A percentile compares a stretch with the other conserved stretches of the same genome.
Evolutionary conservation across 2,797 vertebrate species (phyloP).

Genomic region (Bucorvus abyssinicus): DNA sequence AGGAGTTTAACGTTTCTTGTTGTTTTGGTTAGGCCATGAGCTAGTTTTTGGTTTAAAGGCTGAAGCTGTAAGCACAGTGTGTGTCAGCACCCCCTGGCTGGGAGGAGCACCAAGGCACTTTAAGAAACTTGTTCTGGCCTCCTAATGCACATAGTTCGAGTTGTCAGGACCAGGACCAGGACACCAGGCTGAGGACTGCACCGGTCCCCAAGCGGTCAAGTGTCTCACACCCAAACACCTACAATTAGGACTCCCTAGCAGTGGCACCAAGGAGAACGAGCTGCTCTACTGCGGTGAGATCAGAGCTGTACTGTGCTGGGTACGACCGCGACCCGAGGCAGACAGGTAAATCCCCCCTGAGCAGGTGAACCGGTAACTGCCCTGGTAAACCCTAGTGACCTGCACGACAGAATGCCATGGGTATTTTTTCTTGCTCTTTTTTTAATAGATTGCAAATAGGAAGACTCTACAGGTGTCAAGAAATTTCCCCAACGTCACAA

Average conservation of each 20-base stretch:
- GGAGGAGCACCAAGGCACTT: neutral
- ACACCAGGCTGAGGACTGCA: neutral
- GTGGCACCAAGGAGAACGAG: neutral
- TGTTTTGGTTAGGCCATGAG: neutral
- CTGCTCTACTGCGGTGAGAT: neutral
- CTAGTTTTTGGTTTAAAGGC: neutral
- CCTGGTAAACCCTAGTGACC: neutral
- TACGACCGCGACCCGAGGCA: neutral
- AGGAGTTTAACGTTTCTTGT: neutral
- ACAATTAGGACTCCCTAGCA: neutral
- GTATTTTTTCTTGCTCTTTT: neutral
- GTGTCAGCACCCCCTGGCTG: neutral
- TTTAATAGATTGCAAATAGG: neutral
- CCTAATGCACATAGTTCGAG: neutral
- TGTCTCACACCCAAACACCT: neutral
- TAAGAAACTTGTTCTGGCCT: neutral
- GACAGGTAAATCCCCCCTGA: neutral
- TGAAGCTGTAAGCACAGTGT: neutral
- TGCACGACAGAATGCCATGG: neutral
- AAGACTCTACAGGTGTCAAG: neutral
- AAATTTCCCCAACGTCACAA: neutral
- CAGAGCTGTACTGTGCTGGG: neutral
- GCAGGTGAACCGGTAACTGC: neutral
- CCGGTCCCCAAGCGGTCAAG: neutral
- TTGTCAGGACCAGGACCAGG: neutral